phyloP scores from a whole-genome alignment of 2,113 vertebrate species.

The Camelus bactrianus region DNA sequence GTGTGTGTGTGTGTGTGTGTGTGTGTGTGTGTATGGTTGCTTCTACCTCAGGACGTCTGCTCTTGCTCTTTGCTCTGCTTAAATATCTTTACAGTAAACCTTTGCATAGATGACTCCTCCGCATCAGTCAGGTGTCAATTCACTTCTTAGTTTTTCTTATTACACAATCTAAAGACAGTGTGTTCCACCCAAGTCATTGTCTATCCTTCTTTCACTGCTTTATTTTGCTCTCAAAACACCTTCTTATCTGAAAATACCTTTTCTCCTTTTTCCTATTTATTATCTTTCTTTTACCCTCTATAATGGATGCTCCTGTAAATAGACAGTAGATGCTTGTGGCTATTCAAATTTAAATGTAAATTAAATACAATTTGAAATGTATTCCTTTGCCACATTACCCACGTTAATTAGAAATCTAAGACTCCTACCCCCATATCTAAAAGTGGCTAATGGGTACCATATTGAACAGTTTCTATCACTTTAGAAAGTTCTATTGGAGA shows the following conservation, averaged over 20 bases:
- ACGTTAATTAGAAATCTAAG: not conserved
- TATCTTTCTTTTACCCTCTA: not conserved
- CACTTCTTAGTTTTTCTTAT: not conserved
- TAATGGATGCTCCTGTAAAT: not conserved
- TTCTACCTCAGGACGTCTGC: not conserved
- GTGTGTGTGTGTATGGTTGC: not conserved
- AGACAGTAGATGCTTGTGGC: not conserved
- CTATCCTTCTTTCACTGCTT: not conserved
- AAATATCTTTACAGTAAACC: not conserved
- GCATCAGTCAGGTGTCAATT: not conserved
- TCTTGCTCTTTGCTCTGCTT: not conserved
- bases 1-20: not conserved
- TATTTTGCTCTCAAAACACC: not conserved
- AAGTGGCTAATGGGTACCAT: not conserved
- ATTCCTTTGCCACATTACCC: not conserved
- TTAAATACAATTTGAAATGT: slow-evolving; percentile 10
- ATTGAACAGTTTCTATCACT: not conserved
- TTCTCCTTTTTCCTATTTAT: not conserved
- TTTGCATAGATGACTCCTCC: not conserved
- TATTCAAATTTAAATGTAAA: slow-evolving; percentile 25
- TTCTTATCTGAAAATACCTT: not conserved
- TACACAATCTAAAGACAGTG: not conserved
- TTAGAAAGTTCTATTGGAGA: not conserved
- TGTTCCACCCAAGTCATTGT: not conserved
- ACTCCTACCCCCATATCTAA: not conserved